Percentiles rank a stretch among this genome's conserved stretches.
phyloP scores from a whole-genome alignment of 2,797 vertebrate species.

The Hypotaenidia philippensis region DNA sequence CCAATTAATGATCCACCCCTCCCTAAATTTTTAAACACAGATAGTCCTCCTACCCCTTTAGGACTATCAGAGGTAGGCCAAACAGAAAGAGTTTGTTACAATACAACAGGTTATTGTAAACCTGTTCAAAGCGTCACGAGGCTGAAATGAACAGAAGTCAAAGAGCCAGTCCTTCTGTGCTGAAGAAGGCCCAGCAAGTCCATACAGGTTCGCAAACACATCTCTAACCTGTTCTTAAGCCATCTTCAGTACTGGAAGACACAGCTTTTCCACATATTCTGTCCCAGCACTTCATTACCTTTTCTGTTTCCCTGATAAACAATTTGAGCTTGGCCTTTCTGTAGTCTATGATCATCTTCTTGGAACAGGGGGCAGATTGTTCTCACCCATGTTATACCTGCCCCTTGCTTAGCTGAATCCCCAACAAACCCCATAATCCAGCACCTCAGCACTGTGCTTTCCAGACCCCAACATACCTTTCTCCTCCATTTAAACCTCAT shows the following conservation, averaged over 20 bases:
- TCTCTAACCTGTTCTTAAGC: neutral
- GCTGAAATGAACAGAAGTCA: neutral
- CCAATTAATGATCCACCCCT: neutral
- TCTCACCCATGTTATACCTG: neutral
- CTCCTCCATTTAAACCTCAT: neutral
- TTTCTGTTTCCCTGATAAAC: neutral
- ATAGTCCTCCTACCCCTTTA: fast-evolving
- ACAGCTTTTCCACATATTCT: neutral
- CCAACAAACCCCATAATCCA: neutral
- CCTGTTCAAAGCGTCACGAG: neutral
- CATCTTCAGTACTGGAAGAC: neutral
- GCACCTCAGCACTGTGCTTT: neutral
- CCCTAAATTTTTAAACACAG: neutral
- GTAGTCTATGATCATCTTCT: neutral
- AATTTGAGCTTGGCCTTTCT: neutral
- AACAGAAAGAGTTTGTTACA: neutral
- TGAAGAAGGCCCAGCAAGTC: neutral
- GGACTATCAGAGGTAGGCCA: neutral
- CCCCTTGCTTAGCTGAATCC: neutral
- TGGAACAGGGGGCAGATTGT: fast-evolving
- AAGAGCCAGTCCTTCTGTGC: fast-evolving
- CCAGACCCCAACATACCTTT: fast-evolving
- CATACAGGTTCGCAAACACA: neutral
- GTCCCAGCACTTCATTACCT: neutral
- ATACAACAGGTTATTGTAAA: neutral